A percentile compares a stretch with the other conserved stretches of the same genome.
These are phyloP conservation scores for fruit fly (Drosophila melanogaster) DNA, from an alignment of 1,140 invertebrate species.

Conservation along the genomic window Release_6_plus_ISO1_MT NT_033777.3:16119001-16119500, in stretches of 20 bases:
- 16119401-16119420: constrained; percentile 74
- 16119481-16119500: constrained; percentile 56
- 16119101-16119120: constrained; percentile 1
- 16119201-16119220: constrained; percentile 54
- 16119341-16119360: constrained; percentile 65
- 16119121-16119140: not conserved
- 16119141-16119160: constrained; percentile 1
- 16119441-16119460: constrained; percentile 81
- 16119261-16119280: constrained; percentile 48
- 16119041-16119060: not conserved
- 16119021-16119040: no score
- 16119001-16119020: not conserved
- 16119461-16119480: constrained; percentile 64
- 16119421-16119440: constrained; percentile 76
- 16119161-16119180: constrained; percentile 2
- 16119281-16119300: constrained; percentile 37
- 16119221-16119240: constrained; percentile 57
- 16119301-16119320: constrained; percentile 61
- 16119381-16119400: constrained; percentile 51
- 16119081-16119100: not conserved
- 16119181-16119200: constrained; percentile 11
- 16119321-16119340: constrained; percentile 32
- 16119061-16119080: not conserved
- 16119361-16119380: constrained; percentile 49
- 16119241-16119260: constrained; percentile 46